Percentiles rank a stretch among this genome's conserved stretches.
phyloP scores from a whole-genome alignment of 2,888 invertebrate genomes.

The Metellina segmentata region DNA sequence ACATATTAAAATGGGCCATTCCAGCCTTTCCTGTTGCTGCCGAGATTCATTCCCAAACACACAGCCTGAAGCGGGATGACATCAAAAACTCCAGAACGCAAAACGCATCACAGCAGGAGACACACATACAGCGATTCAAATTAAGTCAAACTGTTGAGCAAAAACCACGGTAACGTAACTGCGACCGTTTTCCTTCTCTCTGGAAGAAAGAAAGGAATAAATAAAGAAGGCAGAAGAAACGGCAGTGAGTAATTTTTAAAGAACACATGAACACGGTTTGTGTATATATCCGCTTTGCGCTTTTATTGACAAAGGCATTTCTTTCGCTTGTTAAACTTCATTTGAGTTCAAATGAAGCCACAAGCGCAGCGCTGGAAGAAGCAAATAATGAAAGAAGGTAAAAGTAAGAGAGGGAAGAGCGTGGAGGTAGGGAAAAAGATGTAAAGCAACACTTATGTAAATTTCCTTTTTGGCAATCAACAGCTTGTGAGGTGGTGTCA shows the following conservation, averaged over 20 bases:
- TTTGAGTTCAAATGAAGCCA: slow-evolving; percentile 75
- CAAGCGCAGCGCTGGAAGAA: slow-evolving; percentile 61
- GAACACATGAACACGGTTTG: slow-evolving; percentile 42
- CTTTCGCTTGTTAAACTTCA: slow-evolving; percentile 76
- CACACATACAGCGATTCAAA: slow-evolving; percentile 20
- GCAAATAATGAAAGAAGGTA: slow-evolving; percentile 65
- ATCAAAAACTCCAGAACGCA: slow-evolving; percentile 30
- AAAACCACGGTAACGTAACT: slow-evolving; percentile 60
- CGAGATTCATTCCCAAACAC: neutral
- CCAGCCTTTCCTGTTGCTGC: neutral
- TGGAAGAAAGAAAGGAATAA: slow-evolving; percentile 25
- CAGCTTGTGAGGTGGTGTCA: slow-evolving; percentile 57
- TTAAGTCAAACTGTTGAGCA: slow-evolving; percentile 60
- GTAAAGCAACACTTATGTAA: slow-evolving; percentile 72
- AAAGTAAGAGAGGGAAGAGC: slow-evolving; percentile 32
- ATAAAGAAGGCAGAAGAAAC: slow-evolving; percentile 10
- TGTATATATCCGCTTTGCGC: slow-evolving; percentile 55
- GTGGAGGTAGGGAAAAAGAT: slow-evolving; percentile 38
- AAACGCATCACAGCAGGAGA: slow-evolving; percentile 22
- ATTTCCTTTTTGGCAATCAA: slow-evolving; percentile 71
- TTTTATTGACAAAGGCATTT: slow-evolving; percentile 74
- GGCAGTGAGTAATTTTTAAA: slow-evolving; percentile 66
- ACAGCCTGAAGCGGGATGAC: slow-evolving; percentile 39
- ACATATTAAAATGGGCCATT: slow-evolving; percentile 58
- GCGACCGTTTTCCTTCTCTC: slow-evolving; percentile 34